These are phyloP conservation scores for Eupeodes corollae DNA, from an alignment of 1,140 invertebrate genomes.

Conservation along the genomic window DNA sequence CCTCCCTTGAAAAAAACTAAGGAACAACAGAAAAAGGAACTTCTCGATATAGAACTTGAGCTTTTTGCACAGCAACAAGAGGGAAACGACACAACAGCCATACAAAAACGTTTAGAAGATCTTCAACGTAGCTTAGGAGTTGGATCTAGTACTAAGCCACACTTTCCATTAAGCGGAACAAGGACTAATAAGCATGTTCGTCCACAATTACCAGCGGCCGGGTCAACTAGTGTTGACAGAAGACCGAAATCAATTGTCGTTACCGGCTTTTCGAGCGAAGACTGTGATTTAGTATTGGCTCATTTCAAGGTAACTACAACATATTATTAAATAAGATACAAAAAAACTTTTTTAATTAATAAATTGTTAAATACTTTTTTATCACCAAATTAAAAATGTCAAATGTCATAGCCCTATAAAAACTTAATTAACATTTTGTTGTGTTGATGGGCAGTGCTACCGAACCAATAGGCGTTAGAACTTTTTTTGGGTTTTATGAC, in stretches of 20 bases:
- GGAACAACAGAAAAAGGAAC: conserved; percentile 36
- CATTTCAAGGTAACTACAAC: conserved; percentile 30
- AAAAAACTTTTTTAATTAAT: no score
- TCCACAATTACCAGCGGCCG: conserved; percentile 20
- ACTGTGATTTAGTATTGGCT: conserved; percentile 32
- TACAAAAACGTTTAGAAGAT: conserved; percentile 34
- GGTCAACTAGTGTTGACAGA: conserved; percentile 30
- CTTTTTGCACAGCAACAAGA: conserved; percentile 35
- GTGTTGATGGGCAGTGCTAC: no score
- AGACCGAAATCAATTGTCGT: conserved; percentile 32
- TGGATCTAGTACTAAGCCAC: conserved; percentile 2
- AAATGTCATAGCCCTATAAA: no score
- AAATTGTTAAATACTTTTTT: no score
- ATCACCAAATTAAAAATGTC: no score
- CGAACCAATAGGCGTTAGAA: no score
- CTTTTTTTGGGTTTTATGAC: no score
- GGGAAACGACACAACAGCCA: conserved; percentile 32
- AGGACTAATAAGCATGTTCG: conserved; percentile 13
- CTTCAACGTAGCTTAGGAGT: conserved; percentile 29
- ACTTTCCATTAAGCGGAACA: conserved; percentile 2
- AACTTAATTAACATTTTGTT: no score
- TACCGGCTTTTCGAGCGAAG: conserved; percentile 30
- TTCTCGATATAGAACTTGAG: conserved; percentile 35
- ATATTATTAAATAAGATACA: not conserved
- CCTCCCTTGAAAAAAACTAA: conserved; percentile 31